Evolutionary conservation across 2,113 vertebrate genomes (phyloP).

Genomic region (Cyprinodon brontotheroides): DNA sequence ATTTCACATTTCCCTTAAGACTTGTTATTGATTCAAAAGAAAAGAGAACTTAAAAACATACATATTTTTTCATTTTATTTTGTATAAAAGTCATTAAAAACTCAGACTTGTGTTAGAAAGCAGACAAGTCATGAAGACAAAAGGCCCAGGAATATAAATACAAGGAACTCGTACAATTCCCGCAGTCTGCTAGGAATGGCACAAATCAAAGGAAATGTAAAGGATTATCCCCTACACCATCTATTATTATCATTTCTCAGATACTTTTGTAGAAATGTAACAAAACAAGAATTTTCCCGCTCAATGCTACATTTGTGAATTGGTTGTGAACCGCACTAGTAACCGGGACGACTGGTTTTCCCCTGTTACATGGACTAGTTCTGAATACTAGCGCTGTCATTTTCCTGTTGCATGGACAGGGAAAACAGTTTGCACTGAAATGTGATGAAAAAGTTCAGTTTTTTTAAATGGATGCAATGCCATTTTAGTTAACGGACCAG

Average conservation of each 20-base stretch:
- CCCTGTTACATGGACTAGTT: too few species aligned
- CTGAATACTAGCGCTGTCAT: too few species aligned
- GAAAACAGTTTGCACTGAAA: conserved; percentile 50
- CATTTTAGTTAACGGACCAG: conserved; percentile 71
- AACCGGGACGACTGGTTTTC: too few species aligned
- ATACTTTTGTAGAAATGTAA: conserved; percentile 55
- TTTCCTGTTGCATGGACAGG: conserved; percentile 31
- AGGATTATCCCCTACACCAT: conserved; percentile 60
- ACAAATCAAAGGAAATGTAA: conserved; percentile 67
- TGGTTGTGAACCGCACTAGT: too few species aligned
- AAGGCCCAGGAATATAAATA: conserved; percentile 70
- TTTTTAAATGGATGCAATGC: not conserved
- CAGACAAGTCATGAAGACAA: conserved; percentile 47
- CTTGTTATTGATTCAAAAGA: too few species aligned
- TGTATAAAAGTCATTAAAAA: conserved; percentile 30
- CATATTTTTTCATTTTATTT: conserved; percentile 10
- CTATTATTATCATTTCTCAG: conserved; percentile 43
- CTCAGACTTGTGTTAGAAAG: conserved; percentile 44
- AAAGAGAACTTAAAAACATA: not conserved
- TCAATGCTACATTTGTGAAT: conserved; percentile 51
- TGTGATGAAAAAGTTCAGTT: conserved; percentile 52
- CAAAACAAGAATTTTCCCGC: conserved; percentile 32
- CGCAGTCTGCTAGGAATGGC: conserved; percentile 26
- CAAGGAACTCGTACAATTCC: conserved; percentile 41
- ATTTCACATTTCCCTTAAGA: not conserved